Conservation (phyloP, 1,140 invertebrate species). For the Tetraneura akinire region DNA sequence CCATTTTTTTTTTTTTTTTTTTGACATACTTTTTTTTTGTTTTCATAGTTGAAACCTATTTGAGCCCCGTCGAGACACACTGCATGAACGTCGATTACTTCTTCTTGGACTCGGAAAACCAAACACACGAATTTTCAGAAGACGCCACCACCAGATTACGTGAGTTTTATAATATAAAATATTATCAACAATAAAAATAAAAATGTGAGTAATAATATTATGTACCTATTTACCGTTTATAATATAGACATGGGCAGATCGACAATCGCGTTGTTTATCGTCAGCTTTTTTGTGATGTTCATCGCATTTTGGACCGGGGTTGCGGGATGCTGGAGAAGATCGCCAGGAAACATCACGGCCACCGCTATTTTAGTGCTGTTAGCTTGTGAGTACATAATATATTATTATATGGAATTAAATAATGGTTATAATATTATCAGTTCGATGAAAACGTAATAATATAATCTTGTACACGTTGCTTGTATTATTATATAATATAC, state of each 20-base stretch:
- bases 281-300: conserved; percentile 85
- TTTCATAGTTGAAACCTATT: conserved; percentile 79
- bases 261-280: conserved; percentile 87
- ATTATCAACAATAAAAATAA: too few species aligned
- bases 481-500: too few species aligned
- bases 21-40: too few species aligned
- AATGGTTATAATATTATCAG: too few species aligned
- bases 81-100: conserved; percentile 94
- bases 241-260: conserved; percentile 83
- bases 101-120: conserved; percentile 81
- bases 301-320: conserved; percentile 92
- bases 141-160: conserved; percentile 82
- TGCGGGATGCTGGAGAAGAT: conserved; percentile 88
- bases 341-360: conserved; percentile 87
- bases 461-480: too few species aligned
- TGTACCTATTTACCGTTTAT: conserved; percentile 25
- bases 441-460: too few species aligned
- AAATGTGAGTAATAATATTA: too few species aligned
- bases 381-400: conserved; percentile 82
- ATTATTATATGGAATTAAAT: too few species aligned
- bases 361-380: conserved; percentile 89
- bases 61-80: conserved; percentile 90
- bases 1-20: too few species aligned
- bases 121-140: conserved; percentile 76
- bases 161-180: conserved; percentile 62